A percentile compares a stretch with the other conserved stretches of the same genome.
Conservation (phyloP, 2,113 vertebrate genomes). For the Mohoua ochrocephala region DNA sequence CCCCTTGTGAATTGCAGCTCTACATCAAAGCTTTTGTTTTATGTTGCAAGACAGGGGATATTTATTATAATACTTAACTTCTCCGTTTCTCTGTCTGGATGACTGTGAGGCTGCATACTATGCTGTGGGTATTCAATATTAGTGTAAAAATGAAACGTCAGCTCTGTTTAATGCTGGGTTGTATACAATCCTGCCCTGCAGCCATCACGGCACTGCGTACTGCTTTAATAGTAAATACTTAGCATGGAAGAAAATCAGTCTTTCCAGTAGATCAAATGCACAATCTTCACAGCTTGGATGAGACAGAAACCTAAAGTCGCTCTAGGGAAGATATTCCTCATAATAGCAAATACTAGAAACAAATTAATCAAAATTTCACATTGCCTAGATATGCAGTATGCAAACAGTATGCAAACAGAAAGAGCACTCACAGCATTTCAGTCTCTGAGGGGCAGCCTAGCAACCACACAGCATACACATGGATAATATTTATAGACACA, state of each 20-base stretch:
- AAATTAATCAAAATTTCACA: slow-evolving; percentile 63
- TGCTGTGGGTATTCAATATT: slow-evolving; percentile 19
- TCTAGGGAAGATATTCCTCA: slow-evolving; percentile 60
- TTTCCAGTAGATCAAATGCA: slow-evolving; percentile 55
- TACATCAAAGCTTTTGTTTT: slow-evolving; percentile 63
- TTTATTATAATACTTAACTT: slow-evolving; percentile 62
- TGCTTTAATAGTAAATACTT: slow-evolving; percentile 62
- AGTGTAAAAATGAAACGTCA: slow-evolving; percentile 63
- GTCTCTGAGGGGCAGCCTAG: slow-evolving; percentile 57
- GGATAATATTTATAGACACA: slow-evolving; percentile 48
- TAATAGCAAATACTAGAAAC: slow-evolving; percentile 63
- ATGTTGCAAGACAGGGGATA: slow-evolving; percentile 46
- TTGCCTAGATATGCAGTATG: slow-evolving; percentile 52
- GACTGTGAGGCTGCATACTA: slow-evolving; percentile 2
- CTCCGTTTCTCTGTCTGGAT: slow-evolving; percentile 39
- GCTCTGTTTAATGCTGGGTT: slow-evolving; percentile 58
- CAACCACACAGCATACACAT: slow-evolving; percentile 39
- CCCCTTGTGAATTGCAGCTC: slow-evolving; percentile 50
- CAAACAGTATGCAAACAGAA: slow-evolving; percentile 58
- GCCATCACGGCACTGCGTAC: not conserved
- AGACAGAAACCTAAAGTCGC: slow-evolving; percentile 45
- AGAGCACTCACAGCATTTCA: slow-evolving; percentile 52
- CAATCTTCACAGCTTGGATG: slow-evolving; percentile 48
- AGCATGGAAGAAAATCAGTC: slow-evolving; percentile 54
- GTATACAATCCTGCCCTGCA: slow-evolving; percentile 54